Conservation (phyloP, 2,113 vertebrate species). For the Typhlomys cinereus region DNA sequence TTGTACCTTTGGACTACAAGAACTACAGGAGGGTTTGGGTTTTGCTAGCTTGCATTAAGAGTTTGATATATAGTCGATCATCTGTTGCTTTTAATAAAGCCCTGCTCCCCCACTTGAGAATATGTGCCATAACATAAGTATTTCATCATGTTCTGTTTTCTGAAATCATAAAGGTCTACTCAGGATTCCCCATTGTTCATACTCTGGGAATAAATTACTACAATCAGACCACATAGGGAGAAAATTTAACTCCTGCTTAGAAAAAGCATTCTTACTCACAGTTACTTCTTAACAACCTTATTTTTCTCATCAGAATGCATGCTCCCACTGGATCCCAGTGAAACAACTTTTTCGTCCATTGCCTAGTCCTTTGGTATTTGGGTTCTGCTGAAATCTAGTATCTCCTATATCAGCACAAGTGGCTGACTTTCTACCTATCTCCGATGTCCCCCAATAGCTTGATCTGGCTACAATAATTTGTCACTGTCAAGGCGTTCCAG, state of each 20-base stretch:
- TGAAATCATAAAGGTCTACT: slow-evolving; percentile 62
- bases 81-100: slow-evolving; percentile 78
- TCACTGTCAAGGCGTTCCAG: slow-evolving; percentile 81
- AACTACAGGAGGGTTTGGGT: slow-evolving; percentile 7
- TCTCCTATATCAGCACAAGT: slow-evolving; percentile 68
- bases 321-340: slow-evolving; percentile 50
- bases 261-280: slow-evolving; percentile 75
- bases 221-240: slow-evolving; percentile 78
- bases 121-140: slow-evolving; percentile 72
- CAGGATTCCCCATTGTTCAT: slow-evolving; percentile 64
- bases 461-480: slow-evolving; percentile 77
- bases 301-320: slow-evolving; percentile 74
- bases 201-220: slow-evolving; percentile 62
- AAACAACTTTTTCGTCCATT: slow-evolving; percentile 70
- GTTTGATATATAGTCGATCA: slow-evolving; percentile 63
- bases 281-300: slow-evolving; percentile 66
- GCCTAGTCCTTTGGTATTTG: slow-evolving; percentile 45
- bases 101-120: slow-evolving; percentile 70
- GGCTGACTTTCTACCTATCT: slow-evolving; percentile 76
- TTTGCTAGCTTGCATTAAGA: slow-evolving; percentile 56
- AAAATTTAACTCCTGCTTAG: slow-evolving; percentile 76
- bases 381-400: slow-evolving; percentile 72
- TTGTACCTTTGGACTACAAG: slow-evolving; percentile 66
- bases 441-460: slow-evolving; percentile 70
- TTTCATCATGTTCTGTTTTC: slow-evolving; percentile 80